phyloP scores from a whole-genome alignment of 2,113 vertebrate species.

The Nicator chloris region DNA sequence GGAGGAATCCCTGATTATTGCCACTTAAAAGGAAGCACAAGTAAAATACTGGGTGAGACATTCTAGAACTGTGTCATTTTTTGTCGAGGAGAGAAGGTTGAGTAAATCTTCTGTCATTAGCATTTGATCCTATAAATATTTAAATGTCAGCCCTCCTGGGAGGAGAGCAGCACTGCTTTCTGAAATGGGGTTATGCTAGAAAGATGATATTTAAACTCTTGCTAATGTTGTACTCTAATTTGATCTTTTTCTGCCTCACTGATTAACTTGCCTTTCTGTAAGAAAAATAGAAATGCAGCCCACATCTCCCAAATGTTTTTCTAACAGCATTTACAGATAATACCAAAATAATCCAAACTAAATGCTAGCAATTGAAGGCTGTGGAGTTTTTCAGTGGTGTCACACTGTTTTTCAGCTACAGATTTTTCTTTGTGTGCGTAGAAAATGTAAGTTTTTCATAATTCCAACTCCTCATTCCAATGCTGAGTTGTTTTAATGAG shows the following conservation, averaged over 20 bases:
- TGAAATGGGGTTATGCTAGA: not conserved
- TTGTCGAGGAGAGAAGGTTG: not conserved
- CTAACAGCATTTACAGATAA: not conserved
- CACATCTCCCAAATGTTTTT: not conserved
- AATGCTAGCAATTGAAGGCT: not conserved
- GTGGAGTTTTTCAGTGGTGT: not conserved
- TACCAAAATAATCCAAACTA: not conserved
- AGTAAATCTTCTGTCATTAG: not conserved
- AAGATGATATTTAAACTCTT: not conserved
- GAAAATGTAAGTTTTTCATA: not conserved
- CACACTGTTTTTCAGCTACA: not conserved
- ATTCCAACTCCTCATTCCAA: not conserved
- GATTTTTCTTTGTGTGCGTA: not conserved
- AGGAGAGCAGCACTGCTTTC: not conserved
- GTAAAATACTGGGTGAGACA: not conserved
- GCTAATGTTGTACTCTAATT: not conserved
- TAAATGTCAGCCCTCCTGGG: not conserved
- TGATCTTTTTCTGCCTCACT: not conserved
- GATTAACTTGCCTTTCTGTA: not conserved
- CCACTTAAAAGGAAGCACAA: not conserved
- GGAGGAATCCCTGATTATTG: not conserved
- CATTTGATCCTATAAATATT: not conserved
- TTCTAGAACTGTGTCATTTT: not conserved
- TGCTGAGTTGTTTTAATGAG: not conserved
- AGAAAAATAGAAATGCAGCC: not conserved